phyloP scores from a whole-genome alignment of 2,113 vertebrate species.

The Nibea albiflora region DNA sequence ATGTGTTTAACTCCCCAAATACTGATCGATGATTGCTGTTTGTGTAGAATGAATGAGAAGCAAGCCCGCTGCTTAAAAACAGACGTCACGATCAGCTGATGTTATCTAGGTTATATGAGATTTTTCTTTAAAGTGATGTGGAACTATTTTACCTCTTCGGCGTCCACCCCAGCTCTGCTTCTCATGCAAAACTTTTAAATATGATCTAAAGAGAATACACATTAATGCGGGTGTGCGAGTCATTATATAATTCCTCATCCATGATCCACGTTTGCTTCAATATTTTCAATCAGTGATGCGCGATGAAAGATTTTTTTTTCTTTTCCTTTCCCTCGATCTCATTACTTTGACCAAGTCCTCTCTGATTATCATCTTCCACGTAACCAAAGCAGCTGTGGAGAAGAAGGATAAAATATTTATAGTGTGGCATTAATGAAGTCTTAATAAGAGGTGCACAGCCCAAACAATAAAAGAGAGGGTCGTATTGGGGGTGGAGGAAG shows the following conservation, averaged over 20 bases:
- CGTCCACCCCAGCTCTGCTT: slow-evolving; percentile 1
- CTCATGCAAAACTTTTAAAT: slow-evolving; percentile 24
- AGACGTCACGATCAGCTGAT: neutral
- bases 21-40: neutral
- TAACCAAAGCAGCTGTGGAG: slow-evolving; percentile 46
- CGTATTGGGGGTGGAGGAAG: slow-evolving; percentile 22
- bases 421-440: slow-evolving; percentile 65
- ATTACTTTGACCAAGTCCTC: slow-evolving; percentile 51
- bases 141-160: slow-evolving; percentile 13
- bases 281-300: slow-evolving; percentile 1
- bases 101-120: slow-evolving; percentile 1
- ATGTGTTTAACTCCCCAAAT: neutral
- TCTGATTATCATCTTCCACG: slow-evolving; percentile 32
- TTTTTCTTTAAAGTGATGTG: slow-evolving; percentile 16
- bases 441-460: slow-evolving; percentile 66
- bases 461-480: slow-evolving; percentile 60
- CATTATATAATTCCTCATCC: slow-evolving; percentile 1
- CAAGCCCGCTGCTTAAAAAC: neutral
- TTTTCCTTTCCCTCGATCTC: slow-evolving; percentile 33
- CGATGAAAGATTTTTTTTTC: slow-evolving; percentile 47
- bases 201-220: slow-evolving; percentile 10
- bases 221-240: slow-evolving; percentile 26
- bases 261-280: slow-evolving; percentile 22
- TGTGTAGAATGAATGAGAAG: too few relatives aligned
- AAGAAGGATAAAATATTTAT: slow-evolving; percentile 66